Evolutionary conservation across 1,140 invertebrate species (phyloP).

Genomic region (Drosophila kohkoa): DNA sequence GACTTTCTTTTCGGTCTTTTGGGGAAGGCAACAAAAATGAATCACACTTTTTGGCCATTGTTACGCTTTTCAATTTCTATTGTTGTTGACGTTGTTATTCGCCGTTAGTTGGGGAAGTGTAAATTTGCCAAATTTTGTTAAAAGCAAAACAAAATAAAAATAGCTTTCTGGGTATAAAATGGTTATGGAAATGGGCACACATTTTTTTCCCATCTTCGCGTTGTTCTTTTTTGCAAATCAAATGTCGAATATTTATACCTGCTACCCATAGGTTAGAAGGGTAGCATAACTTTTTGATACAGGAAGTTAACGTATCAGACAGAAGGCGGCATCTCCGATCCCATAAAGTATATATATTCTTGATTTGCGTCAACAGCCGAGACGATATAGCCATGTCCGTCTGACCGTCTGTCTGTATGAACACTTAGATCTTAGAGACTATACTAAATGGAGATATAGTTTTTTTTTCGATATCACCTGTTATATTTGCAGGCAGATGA

Average conservation of each 20-base stretch:
- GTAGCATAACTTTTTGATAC: too few species aligned
- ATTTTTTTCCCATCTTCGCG: slow-evolving; percentile 38
- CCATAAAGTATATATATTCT: too few species aligned
- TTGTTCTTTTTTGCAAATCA: slow-evolving; percentile 42
- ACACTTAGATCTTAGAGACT: too few species aligned
- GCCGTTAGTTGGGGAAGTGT: slow-evolving; percentile 59
- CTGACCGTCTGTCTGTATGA: too few species aligned
- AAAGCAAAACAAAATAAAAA: slow-evolving; percentile 77
- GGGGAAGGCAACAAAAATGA: slow-evolving; percentile 35
- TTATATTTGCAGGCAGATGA: too few species aligned
- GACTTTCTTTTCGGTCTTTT: slow-evolving; percentile 28
- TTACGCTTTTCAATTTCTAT: slow-evolving; percentile 33
- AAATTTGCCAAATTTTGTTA: slow-evolving; percentile 80
- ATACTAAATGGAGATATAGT: too few species aligned
- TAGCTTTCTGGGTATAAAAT: slow-evolving; percentile 28
- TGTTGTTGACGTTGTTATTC: slow-evolving; percentile 42
- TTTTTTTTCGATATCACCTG: too few species aligned
- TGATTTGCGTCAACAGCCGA: too few species aligned
- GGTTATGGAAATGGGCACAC: slow-evolving; percentile 36
- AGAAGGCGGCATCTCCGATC: too few species aligned
- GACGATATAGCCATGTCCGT: too few species aligned
- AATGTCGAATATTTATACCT: slow-evolving; percentile 37
- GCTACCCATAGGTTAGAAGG: too few species aligned
- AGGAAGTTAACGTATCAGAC: too few species aligned
- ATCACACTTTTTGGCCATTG: slow-evolving; percentile 55